Conservation (phyloP, 1,140 invertebrate genomes). For the Drosophila suzukii region DNA sequence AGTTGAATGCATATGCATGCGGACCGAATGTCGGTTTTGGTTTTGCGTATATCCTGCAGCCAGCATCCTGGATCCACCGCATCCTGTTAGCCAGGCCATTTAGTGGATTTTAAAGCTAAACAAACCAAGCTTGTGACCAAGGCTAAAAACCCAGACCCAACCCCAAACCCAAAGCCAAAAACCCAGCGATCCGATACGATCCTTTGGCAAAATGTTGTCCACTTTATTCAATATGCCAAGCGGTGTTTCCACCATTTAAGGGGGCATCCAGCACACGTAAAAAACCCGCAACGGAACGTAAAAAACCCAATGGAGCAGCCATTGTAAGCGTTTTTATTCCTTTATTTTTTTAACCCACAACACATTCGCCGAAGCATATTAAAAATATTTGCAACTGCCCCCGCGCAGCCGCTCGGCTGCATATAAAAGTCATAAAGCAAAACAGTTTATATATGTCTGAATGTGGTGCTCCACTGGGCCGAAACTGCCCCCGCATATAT, state of each 20-base stretch:
- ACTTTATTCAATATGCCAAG: slow-evolving; percentile 66
- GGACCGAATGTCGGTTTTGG: slow-evolving; percentile 55
- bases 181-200: slow-evolving; percentile 6
- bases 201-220: slow-evolving; percentile 48
- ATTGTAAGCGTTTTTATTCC: slow-evolving; percentile 52
- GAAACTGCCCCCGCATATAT: slow-evolving; percentile 1
- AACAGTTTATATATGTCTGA: slow-evolving; percentile 68
- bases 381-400: slow-evolving; percentile 71
- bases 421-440: slow-evolving; percentile 81
- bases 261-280: slow-evolving; percentile 38
- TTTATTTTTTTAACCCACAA: slow-evolving; percentile 26
- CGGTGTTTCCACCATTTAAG: slow-evolving; percentile 44
- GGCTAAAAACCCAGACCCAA: not conserved
- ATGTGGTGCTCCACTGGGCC: slow-evolving; percentile 28
- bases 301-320: slow-evolving; percentile 38
- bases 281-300: slow-evolving; percentile 40
- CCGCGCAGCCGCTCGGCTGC: slow-evolving; percentile 36
- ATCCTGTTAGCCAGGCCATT: slow-evolving; percentile 48
- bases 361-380: slow-evolving; percentile 67
- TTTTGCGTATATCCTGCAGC: slow-evolving; percentile 35
- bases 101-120: slow-evolving; percentile 68
- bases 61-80: slow-evolving; percentile 26
- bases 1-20: slow-evolving; percentile 39
- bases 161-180: not conserved
- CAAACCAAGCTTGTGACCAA: slow-evolving; percentile 26